A percentile compares a stretch with the other conserved stretches of the same genome.
Conservation (phyloP, 2,888 invertebrate genomes). For the Drosophila emarginata region DNA sequence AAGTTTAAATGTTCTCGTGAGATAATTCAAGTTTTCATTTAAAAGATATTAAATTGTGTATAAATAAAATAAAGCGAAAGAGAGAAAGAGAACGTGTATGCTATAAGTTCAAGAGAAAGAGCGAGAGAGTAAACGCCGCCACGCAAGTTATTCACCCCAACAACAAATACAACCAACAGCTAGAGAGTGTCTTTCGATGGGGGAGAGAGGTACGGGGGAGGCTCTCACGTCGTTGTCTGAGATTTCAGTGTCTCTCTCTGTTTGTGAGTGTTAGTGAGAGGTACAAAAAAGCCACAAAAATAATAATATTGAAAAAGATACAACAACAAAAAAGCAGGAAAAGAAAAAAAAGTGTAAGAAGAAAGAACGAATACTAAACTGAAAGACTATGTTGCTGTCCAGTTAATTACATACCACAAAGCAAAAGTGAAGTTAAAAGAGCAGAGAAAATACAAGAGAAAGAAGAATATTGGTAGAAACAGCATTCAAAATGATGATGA, state of each 20-base stretch:
- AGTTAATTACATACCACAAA: slow-evolving; percentile 70
- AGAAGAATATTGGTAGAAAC: slow-evolving; percentile 20
- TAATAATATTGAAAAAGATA: slow-evolving; percentile 74
- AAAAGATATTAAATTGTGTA: slow-evolving; percentile 72
- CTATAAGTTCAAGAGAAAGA: slow-evolving; percentile 26
- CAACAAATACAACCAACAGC: slow-evolving; percentile 58
- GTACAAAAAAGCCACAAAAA: slow-evolving; percentile 62
- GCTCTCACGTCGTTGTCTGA: slow-evolving; percentile 58
- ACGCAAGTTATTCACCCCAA: slow-evolving; percentile 77
- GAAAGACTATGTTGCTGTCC: slow-evolving; percentile 51
- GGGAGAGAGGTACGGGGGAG: slow-evolving; percentile 44
- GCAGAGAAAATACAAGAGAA: slow-evolving; percentile 17
- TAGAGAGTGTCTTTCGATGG: slow-evolving; percentile 4
- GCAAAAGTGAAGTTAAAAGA: slow-evolving; percentile 67
- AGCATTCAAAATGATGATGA: slow-evolving; percentile 77
- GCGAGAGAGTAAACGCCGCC: slow-evolving; percentile 64
- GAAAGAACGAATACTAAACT: slow-evolving; percentile 21
- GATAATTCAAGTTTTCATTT: slow-evolving; percentile 63
- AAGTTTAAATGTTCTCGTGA: slow-evolving; percentile 55
- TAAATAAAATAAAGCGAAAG: slow-evolving; percentile 44
- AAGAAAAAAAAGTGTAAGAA: slow-evolving; percentile 19
- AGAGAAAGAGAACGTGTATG: slow-evolving; percentile 27
- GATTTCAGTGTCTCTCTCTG: slow-evolving; percentile 30
- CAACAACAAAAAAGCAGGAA: slow-evolving; percentile 57
- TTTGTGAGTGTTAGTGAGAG: slow-evolving; percentile 42